Evolutionary conservation across 2,888 invertebrate species (phyloP), one percentile per base, ranked within the genome.

Genomic region (Kryphioiulus occultus): DNA sequence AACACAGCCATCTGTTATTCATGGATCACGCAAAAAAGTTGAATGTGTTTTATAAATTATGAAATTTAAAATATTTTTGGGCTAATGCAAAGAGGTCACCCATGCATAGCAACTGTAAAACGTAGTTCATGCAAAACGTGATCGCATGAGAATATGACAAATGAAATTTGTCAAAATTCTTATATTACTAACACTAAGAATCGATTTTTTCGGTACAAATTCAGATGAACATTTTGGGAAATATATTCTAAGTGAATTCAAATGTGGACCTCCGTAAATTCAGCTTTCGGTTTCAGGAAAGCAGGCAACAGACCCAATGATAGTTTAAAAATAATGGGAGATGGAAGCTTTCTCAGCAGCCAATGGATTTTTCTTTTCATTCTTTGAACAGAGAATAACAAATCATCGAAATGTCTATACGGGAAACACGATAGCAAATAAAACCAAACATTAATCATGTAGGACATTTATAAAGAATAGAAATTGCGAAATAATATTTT

Each of bases 231-330:
- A 30, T 78, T 78, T 78, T 30, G 12, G 15, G 30, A 78, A 78
- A 78, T 78, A 26, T 78, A 78, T 78, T 78, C 78, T 78, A 78
- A 78, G 78, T 78, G 78, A 78, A 78, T 78, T 78, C 78, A 78
- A 17, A 78, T 78, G 78, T 17, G 26, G 30, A 78, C 78, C 15
- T 12, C 30, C 78, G 78, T 78, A 78, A 30, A 78, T 78, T 78
- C 78, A 30, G 30, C 15, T 30, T 30, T 78, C 30, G 30, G 78
- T 30, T 78, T 30, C 30, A 30, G n/a, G 26, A 78, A 30, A 30
- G 78, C 78, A 78, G 30, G 30, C 78, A 44, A 44, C 44, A 30
- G 78, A 78, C 78, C 30, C 78, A 78, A 78, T 78, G 78, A 78
- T 78, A 78, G 30, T 78, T 78, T 78, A 15, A 78, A 78, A 78